Base-by-base conservation (phyloP, 2,797 vertebrate species). In the Ciconia nigra region DNA sequence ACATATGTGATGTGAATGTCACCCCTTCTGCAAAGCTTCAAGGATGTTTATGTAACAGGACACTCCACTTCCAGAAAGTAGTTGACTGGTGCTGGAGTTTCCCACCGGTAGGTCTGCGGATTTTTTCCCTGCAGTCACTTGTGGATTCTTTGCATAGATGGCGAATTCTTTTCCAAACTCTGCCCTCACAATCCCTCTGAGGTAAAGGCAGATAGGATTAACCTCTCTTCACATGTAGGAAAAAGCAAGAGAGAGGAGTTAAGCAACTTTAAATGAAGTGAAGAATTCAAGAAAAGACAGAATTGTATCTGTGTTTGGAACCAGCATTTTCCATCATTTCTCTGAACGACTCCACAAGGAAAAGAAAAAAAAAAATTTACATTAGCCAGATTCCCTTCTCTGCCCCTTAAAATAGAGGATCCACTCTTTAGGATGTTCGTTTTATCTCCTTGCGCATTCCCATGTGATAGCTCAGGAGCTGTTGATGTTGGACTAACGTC, bases 31-130 rank as follows among this genome's bases (percentile, higher is more conserved):
- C 94, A 93, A 79, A 95, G 87, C 83, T 85, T 96, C 95, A 95
- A 96, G 93, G 95, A 97, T 96, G 94, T 95, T 95, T 98, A 96
- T 96, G 93, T 93, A 95, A 97, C 70, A 89, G 65, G 87, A 95
- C 83, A 82, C 95, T 95, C 81, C 74, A 62, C 83, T 90, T 97
- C 94, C 96, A 97, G 96, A 94, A 95, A 92, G 77, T 29, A 59
- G 84, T 33, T 7, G 31, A 72, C 80, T 79, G 78, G 77, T 85
- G 71, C 87, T 95, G 72, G 61, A 95, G 84, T 90, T 97, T 90
- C 92, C 87, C 90, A 86, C 90, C 1, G 35, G 55, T 71, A 92
- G 76, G 87, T 86, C 95, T 94, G 95, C 86, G 29, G 9, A 2
- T 49, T 86, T 73, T 88, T 91, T 61, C 44, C 49, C 37, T 61